phyloP scores from a whole-genome alignment of 1,140 invertebrate genomes.

The Muscidifurax raptorellus region DNA sequence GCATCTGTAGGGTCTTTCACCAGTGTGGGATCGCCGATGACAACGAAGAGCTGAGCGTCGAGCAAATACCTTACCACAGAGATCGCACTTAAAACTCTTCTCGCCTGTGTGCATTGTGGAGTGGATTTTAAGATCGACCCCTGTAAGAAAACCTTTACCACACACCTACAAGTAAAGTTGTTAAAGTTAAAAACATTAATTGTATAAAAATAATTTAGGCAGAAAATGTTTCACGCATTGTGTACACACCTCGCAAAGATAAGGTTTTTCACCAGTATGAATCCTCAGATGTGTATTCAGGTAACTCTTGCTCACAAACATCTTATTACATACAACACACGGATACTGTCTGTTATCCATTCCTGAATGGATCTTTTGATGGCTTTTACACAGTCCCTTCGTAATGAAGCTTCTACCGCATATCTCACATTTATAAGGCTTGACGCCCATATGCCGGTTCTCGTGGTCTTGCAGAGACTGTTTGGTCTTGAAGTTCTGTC shows the following conservation, averaged over 20 bases:
- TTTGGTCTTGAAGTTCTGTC: conserved; percentile 83
- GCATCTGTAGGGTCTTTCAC: conserved; percentile 81
- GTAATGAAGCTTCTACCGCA: conserved; percentile 89
- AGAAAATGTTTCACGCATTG: neutral
- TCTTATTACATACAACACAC: conserved; percentile 81
- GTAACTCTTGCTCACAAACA: conserved; percentile 86
- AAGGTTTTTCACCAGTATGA: conserved; percentile 90
- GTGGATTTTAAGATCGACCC: conserved; percentile 79
- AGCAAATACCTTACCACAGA: conserved; percentile 83
- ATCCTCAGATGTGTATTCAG: conserved; percentile 90
- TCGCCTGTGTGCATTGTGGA: conserved; percentile 83
- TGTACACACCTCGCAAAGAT: conserved; percentile 74
- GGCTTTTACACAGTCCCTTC: conserved; percentile 84
- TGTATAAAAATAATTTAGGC: no score
- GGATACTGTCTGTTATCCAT: conserved; percentile 81
- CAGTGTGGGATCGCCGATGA: conserved; percentile 82
- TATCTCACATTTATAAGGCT: conserved; percentile 87
- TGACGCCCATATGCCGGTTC: conserved; percentile 87
- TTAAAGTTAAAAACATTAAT: neutral
- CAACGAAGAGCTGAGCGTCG: conserved; percentile 82
- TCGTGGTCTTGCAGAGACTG: conserved; percentile 86
- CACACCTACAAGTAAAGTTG: conserved; percentile 73
- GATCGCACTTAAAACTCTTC: conserved; percentile 81
- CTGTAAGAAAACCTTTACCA: conserved; percentile 81
- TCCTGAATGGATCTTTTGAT: conserved; percentile 82